phyloP scores from a whole-genome alignment of 2,797 vertebrate species.

The Pseudotriccus pelzelni region DNA sequence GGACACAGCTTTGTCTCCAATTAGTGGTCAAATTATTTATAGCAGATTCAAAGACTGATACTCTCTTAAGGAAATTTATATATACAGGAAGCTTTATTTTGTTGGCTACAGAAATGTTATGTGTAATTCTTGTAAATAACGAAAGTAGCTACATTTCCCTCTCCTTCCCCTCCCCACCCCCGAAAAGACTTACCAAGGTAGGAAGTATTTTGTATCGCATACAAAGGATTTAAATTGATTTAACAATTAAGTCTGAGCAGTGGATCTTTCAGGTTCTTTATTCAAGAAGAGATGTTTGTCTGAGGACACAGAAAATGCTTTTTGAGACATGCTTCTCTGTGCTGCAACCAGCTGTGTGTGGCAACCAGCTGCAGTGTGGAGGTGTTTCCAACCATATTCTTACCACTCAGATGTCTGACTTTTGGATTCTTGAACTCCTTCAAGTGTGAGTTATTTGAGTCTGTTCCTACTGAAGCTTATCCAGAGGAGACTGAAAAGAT shows the following conservation, averaged over 20 bases:
- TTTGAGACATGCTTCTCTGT: neutral
- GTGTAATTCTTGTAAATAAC: neutral
- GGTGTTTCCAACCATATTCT: neutral
- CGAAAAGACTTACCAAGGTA: neutral
- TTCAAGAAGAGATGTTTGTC: neutral
- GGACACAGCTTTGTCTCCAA: neutral
- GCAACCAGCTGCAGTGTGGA: neutral
- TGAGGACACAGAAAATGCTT: neutral
- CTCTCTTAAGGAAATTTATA: neutral
- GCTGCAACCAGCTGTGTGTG: neutral
- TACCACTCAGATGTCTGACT: neutral
- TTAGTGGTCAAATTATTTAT: conserved; percentile 1
- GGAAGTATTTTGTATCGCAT: neutral
- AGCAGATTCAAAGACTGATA: neutral
- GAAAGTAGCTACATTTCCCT: neutral
- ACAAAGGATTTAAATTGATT: neutral
- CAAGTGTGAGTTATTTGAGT: neutral
- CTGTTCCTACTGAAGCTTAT: neutral
- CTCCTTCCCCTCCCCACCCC: accelerated
- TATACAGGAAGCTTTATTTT: neutral
- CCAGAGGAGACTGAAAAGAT: neutral
- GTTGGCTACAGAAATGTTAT: neutral
- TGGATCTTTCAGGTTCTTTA: neutral
- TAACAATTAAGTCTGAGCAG: neutral
- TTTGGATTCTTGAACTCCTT: neutral